Base-by-base conservation (phyloP, 2,113 vertebrate species). In the Alosa alosa region DNA sequence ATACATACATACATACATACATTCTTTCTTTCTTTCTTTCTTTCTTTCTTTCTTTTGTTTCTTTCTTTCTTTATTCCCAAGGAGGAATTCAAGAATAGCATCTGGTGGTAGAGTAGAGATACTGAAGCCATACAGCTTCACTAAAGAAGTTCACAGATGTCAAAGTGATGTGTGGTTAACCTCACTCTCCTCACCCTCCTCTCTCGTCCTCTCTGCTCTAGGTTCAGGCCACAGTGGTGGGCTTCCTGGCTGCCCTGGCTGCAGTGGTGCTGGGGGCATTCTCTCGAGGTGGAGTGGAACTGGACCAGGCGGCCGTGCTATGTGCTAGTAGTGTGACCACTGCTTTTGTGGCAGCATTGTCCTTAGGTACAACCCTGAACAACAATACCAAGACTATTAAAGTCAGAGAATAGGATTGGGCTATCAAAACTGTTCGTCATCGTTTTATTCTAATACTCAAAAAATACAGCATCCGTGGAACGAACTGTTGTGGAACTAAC, bases 211-310 rank as follows among this genome's bases (percentile, higher is more conserved):
- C 64, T 36, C 31, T 31, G 3, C 6, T 86, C 31, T 94, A 99
- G 98, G 95, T 97, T 22, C 98, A 99, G 93, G 98, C 98, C 87
- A 98, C 98, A 0, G 96, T 99, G 81, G 96, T 99, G 84, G 98
- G 98, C 20, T 96, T 99, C 46, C 96, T 99, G 86, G 97, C 98
- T 1, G 98, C 98, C 0, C 1, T 98, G n/a, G 96, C 95, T 1
- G 97, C 97, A 0, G 89, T 99, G 83, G 93, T 96, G 85, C 93
- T 99, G 91, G 98, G 97, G 0, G 93, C 95, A 0, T 86, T 96
- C 81, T 97, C 97, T 7, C 93, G 95, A 87, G 96, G 96, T 39
- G 94, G 95, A 0, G 25, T 98, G 75, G 96, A 97, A 81, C 90
- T 97, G 87, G 94, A 96, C 86, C 95, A 97, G 92, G 96, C 96